Base-by-base conservation (phyloP, 2,888 invertebrate species). In the Pterostichus madidus region DNA sequence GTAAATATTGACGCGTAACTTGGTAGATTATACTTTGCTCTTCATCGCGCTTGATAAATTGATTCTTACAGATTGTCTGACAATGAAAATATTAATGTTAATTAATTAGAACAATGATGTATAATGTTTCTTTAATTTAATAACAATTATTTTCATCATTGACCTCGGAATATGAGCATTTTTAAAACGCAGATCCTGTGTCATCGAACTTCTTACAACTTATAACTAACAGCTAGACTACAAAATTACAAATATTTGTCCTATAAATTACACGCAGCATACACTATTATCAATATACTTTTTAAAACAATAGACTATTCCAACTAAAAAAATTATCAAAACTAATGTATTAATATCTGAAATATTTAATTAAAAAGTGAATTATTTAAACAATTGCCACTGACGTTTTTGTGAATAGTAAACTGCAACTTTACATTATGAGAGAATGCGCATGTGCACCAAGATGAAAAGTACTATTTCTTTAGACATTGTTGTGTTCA, bases 21-120 rank as follows among this genome's bases (percentile, higher is more conserved):
- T n/a, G 2, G 5, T 7, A 3, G 5, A 39, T 39, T 39, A 39
- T 24, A 24, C 24, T 24, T 24, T 24, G 24, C 24, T 24, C 24
- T 24, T 24, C 3, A 24, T 71, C 11, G 11, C 24, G 13, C 32
- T 52, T 73, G 11, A 75, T 32, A 52, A 32, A n/a, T 64, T 35
- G 59, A 59, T 59, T 64, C 64, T 35, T 64, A 64, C 49, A 64
- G 64, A 64, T 59, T 64, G 64, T 35, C 35, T 64, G 49, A 49
- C 13, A 13, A 7, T 24, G 59, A 64, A 35, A 64, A 64, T 35
- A 49, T 10, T 2, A n/a, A 49, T 13, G n/a, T 49, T 11, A 35
- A 35, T 17, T 64, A 64, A 64, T 35, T 64, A 35, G 64, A 32
- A 6, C 35, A 32, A n/a, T 39, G 32, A 13, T 32, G n/a, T 32